A percentile compares a stretch with the other conserved stretches of the same genome.
Evolutionary conservation across 2,888 invertebrate species (phyloP).

Genomic region (Xylota sylvarum): DNA sequence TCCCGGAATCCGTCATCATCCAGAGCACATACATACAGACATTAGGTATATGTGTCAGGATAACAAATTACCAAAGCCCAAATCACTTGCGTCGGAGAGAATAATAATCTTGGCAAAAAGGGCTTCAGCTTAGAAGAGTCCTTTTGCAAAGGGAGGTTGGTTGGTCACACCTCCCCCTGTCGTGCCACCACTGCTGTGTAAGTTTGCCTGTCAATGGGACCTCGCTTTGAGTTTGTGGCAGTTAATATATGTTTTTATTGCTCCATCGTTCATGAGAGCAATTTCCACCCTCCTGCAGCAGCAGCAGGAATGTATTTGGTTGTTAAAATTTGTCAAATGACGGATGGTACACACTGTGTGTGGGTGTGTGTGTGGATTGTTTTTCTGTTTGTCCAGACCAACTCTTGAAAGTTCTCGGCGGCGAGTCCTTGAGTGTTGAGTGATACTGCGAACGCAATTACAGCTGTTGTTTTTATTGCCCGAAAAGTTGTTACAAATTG

Average conservation of each 20-base stretch:
- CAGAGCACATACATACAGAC: neutral
- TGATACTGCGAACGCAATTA: slow-evolving; percentile 52
- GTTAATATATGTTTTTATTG: slow-evolving; percentile 72
- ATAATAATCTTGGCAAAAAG: slow-evolving; percentile 57
- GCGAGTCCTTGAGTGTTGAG: slow-evolving; percentile 44
- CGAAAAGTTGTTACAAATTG: slow-evolving; percentile 62
- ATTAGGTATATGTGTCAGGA: slow-evolving; percentile 52
- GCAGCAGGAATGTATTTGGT: slow-evolving; percentile 11
- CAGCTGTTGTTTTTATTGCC: slow-evolving; percentile 69
- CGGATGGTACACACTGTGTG: neutral
- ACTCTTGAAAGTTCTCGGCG: slow-evolving; percentile 15
- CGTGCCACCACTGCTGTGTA: neutral
- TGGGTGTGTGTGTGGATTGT: slow-evolving; percentile 25
- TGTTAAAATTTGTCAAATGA: slow-evolving; percentile 50
- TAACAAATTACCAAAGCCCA: slow-evolving; percentile 65
- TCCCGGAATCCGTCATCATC: slow-evolving; percentile 38
- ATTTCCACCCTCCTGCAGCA: neutral
- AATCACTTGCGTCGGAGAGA: slow-evolving; percentile 62
- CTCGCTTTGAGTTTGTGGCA: slow-evolving; percentile 34
- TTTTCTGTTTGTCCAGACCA: slow-evolving; percentile 33
- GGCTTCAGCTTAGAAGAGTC: slow-evolving; percentile 27
- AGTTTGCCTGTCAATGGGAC: slow-evolving; percentile 31
- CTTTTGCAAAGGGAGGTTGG: neutral
- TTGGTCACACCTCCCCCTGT: slow-evolving; percentile 11
- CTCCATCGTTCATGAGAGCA: slow-evolving; percentile 42